Evolutionary conservation across 1,140 invertebrate genomes (phyloP), one percentile per base, ranked within the genome.

Genomic region (Hylaeus anthracinus): DNA sequence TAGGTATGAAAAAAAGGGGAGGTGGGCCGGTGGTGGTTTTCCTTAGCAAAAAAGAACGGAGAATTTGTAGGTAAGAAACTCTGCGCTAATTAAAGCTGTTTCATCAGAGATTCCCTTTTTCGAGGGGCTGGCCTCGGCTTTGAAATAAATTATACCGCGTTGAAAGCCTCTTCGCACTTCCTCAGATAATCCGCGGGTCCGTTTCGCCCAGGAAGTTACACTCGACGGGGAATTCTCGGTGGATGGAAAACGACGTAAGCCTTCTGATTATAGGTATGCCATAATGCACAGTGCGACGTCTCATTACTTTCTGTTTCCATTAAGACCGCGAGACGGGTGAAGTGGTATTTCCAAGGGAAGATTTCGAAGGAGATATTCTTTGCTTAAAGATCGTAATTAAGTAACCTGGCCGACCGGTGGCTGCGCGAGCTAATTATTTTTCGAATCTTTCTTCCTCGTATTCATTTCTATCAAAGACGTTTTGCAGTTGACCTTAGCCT

Each of bases 131-230:
- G 69, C 37, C 87, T 43, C 56, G 63, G 79, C 82, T 88, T 90
- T 85, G 88, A 85, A 89, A 89, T 88, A 89, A 89, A 90, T 89
- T 86, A 90, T 89, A 81, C 63, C 82, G 70, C 76, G 85, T 87
- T 88, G 87, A 90, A 89, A 89, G 87, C 86, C 82, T 89, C 80
- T 90, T 89, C 83, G 83, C 85, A 87, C 88, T 89, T 89, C 85
- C 86, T 81, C 78, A 79, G 81, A 89, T 89, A 88, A 90, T 89
- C 86, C 84, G 74, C 60, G 70, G 70, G 58, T 72, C 78, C 70
- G 80, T 85, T 82, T 76, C 83, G 61, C 67, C 65, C 45, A 67
- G 78, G 72, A 82, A 78, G 72, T 84, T 75, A 84, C 65, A 77
- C 78, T 72, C 51, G 37, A 41, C 5, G 26, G 43, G 66, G 53